A percentile compares a stretch with the other conserved stretches of the same genome.
phyloP scores from a whole-genome alignment of 2,797 vertebrate species.

The Etheostoma perlongum region DNA sequence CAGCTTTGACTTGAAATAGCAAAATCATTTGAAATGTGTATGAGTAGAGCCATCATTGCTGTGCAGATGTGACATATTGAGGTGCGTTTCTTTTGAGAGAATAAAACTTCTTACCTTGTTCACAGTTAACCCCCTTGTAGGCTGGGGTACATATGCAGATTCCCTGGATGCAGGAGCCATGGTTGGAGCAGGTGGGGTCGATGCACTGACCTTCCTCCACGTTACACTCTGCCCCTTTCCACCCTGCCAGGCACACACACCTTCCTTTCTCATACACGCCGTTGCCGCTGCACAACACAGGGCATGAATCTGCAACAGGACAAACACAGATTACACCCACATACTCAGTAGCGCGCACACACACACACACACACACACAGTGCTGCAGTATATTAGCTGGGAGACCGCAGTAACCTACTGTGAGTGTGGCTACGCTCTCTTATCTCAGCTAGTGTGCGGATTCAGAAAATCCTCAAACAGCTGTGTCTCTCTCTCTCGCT shows the following conservation, averaged over 20 bases:
- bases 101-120: conserved; percentile 87
- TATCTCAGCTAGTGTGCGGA: conserved; percentile 76
- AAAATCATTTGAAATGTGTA: not conserved
- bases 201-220: conserved; percentile 95
- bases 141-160: conserved; percentile 93
- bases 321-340: conserved; percentile 64
- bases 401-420: conserved; percentile 73
- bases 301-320: conserved; percentile 91
- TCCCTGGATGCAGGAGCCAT: conserved; percentile 94
- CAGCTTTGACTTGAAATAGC: not conserved
- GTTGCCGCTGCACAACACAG: conserved; percentile 94
- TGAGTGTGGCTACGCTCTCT: conserved; percentile 78
- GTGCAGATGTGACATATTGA: not conserved
- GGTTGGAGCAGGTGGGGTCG: conserved; percentile 95
- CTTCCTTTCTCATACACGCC: conserved; percentile 95
- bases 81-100: not conserved
- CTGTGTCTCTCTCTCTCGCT: conserved; percentile 46
- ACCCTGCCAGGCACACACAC: conserved; percentile 92
- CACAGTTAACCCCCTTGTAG: conserved; percentile 95
- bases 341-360: conserved; percentile 12
- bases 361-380: conserved; percentile 31
- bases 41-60: not conserved
- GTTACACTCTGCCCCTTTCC: conserved; percentile 96
- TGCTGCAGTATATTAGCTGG: conserved; percentile 78
- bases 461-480: conserved; percentile 82